Conservation (phyloP, 2,888 invertebrate genomes). For the Mimas tiliae region DNA sequence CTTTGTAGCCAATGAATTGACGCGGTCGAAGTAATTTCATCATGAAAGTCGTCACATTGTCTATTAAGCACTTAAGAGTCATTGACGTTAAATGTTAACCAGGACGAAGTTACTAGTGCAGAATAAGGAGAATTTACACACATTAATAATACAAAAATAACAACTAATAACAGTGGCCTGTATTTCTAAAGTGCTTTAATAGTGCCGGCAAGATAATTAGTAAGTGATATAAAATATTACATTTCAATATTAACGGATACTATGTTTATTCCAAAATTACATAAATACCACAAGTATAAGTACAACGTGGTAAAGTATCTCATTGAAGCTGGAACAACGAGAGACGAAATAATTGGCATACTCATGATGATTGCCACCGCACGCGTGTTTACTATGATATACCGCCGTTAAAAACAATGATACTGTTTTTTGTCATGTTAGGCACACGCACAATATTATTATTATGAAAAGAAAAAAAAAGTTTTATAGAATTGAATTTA, state of each 20-base stretch:
- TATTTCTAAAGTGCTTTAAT: too few species aligned
- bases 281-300: neutral
- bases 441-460: neutral
- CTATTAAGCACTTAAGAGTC: neutral
- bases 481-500: too few species aligned
- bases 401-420: neutral
- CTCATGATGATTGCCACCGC: conserved; percentile 3
- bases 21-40: conserved; percentile 71
- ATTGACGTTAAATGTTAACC: too few species aligned
- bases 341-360: conserved; percentile 24
- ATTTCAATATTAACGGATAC: too few species aligned
- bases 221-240: too few species aligned
- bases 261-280: too few species aligned
- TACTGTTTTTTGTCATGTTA: neutral
- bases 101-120: too few species aligned
- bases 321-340: conserved; percentile 8
- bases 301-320: conserved; percentile 3
- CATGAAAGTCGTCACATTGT: conserved; percentile 43
- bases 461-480: too few species aligned
- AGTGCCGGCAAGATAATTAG: too few species aligned
- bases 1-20: conserved; percentile 70
- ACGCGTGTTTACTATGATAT: neutral
- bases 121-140: too few species aligned
- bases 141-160: too few species aligned
- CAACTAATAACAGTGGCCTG: too few species aligned